Base-by-base conservation (phyloP, 2,113 vertebrate genomes). In the Condylura cristata region DNA sequence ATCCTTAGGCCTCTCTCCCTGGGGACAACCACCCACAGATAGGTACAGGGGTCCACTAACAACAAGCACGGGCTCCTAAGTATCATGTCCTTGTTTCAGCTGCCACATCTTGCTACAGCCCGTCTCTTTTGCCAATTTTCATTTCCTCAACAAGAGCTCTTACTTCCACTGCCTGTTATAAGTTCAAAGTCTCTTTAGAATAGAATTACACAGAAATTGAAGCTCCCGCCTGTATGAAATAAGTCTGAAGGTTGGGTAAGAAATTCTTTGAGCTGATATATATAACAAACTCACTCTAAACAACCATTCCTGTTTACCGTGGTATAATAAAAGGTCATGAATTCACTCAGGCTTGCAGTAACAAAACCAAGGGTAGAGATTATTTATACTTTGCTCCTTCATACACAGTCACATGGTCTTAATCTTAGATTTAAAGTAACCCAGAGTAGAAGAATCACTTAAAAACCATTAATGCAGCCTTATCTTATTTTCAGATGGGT, bases 231-330 rank as follows among this genome's bases (percentile, higher is more conserved):
- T 58, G 28, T 70, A n/a, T 1, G 44, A 90, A 48, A 37, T 65
- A 82, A 80, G 56, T 61, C 22, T 82, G 86, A 70, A 92, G 92
- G 86, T 22, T 91, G n/a, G 76, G 89, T 80, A n/a, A 63, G 28
- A 74, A 92, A 74, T 28, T 63, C 48, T 60, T n/a, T 56, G 51
- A 74, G 44, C 30, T 70, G 51, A 44, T 75, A 87, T 24, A 51
- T 61, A 56, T 61, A 80, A 86, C 63, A 70, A 86, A 92, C 66
- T 92, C 30, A 76, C 9, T 34, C 39, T 71, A 72, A 93, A 89
- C 5, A 76, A 53, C 28, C 10, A 90, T 56, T 76, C 6, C 39
- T 6, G 0, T 41, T 68, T 80, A 82, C 51, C 13, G 65, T 79
- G 37, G 72, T 34, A 8, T 41, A 85, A 46, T 56, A 74, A 83